Evolutionary conservation across 2,888 invertebrate genomes (phyloP), one percentile per base, ranked within the genome.

Genomic region (Cantharis flavilabris): DNA sequence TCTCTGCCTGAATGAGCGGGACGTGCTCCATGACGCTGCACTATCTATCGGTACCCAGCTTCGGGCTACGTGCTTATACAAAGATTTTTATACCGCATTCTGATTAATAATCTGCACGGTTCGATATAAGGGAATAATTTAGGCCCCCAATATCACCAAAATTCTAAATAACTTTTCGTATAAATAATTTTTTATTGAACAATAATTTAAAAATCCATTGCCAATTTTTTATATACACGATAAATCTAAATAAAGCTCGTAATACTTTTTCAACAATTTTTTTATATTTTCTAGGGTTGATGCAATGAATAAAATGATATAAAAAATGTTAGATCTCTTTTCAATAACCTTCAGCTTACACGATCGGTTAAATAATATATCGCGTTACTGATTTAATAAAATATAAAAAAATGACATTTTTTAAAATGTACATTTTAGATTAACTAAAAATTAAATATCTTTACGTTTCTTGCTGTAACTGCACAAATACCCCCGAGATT

Each of bases 1-100:
- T 80, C 80, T 78, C 76, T 72, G 76, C 74, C 72, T 76, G 78
- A 80, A 80, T 78, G 80, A 80, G 78, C 78, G 76, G 76, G 72
- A 80, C 80, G 80, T 80, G 80, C 78, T 73, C 73, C 73, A 70
- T 69, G 78, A 78, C 49, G 72, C 70, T 74, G 70, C 76, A 78
- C 80, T 80, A 80, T 80, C 80, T 80, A 78, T 78, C 79, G 76
- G 76, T 71, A 76, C 75, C 76, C 75, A 76, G 80, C 78, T 72
- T 73, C 69, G 14, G 78, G 80, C 75, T 75, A 76, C 76, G 76
- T 76, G 78, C 76, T 69, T 69, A 70, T 72, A 76, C 78, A 76
- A 75, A 75, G 74, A 75, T 75, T 79, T 78, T 79, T 78, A 73
- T 75, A 64, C 63, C 62, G 64, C 20, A 65, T 74, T 72, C 70